A percentile compares a stretch with the other conserved stretches of the same genome.
These are phyloP conservation scores for Antedon mediterranea DNA, from an alignment of 53 echinoderm and acorn worm genomes.

Conservation along the genomic window DNA sequence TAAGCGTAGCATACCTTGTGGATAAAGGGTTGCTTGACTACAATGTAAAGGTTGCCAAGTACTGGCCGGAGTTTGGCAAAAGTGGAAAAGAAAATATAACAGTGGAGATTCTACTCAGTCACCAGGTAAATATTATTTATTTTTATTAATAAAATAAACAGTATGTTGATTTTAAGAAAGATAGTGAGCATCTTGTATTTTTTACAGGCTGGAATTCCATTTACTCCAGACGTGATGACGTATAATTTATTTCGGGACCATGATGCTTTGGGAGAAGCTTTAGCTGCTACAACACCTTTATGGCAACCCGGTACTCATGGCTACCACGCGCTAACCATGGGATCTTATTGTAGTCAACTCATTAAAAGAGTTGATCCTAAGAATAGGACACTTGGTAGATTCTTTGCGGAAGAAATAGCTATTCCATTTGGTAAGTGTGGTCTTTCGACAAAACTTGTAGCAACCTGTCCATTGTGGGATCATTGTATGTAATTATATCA, in stretches of 20 bases:
- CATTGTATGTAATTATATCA: no score
- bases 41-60: conserved; percentile 38
- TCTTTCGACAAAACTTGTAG: no score
- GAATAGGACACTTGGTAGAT: conserved; percentile 41
- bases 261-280: conserved; percentile 24
- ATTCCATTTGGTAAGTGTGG: conserved; percentile 49
- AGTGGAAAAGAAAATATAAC: conserved; percentile 61
- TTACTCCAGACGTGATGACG: conserved; percentile 23
- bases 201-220: conserved; percentile 39
- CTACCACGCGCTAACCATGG: conserved; percentile 48
- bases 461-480: no score
- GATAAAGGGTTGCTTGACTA: conserved; percentile 51
- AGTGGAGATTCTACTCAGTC: conserved; percentile 44
- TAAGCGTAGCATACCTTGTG: conserved; percentile 44
- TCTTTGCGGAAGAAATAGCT: conserved; percentile 45
- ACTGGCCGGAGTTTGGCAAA: conserved; percentile 76
- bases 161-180: neutral
- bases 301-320: conserved; percentile 42
- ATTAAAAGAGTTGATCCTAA: conserved; percentile 29
- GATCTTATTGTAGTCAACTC: conserved; percentile 39
- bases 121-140: conserved; percentile 19
- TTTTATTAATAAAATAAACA: neutral
- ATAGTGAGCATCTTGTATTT: neutral
- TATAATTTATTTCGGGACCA: conserved; percentile 32
- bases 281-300: conserved; percentile 29